Base-by-base conservation (phyloP, 2,797 vertebrate species). In the Pteronotus mesoamericanus region DNA sequence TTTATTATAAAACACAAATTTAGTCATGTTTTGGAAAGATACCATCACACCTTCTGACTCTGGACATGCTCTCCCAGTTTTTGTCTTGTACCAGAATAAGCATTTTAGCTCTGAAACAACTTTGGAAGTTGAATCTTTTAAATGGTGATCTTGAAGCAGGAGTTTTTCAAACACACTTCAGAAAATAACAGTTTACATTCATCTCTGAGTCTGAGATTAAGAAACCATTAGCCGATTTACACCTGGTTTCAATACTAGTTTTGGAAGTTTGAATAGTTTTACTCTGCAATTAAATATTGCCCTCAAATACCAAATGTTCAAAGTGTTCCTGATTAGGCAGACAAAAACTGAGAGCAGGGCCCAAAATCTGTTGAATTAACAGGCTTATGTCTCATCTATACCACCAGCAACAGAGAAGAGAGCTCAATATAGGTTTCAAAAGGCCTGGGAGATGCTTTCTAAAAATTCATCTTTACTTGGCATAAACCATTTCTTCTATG, bases 221-320 rank as follows among this genome's bases (percentile, higher is more conserved):
- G 91, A 78, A 64, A 72, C 53, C 22, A 44, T 77, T 74, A 61
- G 14, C 14, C 1, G 1, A 61, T 86, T 96, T 97, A 86, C 19
- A 87, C 69, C 92, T 53, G 42, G 61, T 74, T 89, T 96, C 86
- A 97, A 91, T 22, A 89, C 5, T 82, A 95, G 42, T 61, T 87
- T 69, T 82, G 55, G 51, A 59, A 86, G 29, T 93, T 8, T 82
- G 44, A 96, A 88, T 93, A 94, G 53, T 94, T 96, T 96, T 93
- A 94, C 77, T 90, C 72, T 69, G 37, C 84, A 94, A 91, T 96
- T 87, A 97, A 94, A 96, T 51, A 55, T 64, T 94, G 86, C 82
- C 92, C 71, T 89, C 82, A 78, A 71, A 96, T 85, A 96, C 61
- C 79, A 71, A 94, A 91, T 37, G 51, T 19, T 71, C 92, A 79